A percentile compares a stretch with the other conserved stretches of the same genome.
phyloP scores from a whole-genome alignment of 1,140 invertebrate genomes.

The Listronotus bonariensis region DNA sequence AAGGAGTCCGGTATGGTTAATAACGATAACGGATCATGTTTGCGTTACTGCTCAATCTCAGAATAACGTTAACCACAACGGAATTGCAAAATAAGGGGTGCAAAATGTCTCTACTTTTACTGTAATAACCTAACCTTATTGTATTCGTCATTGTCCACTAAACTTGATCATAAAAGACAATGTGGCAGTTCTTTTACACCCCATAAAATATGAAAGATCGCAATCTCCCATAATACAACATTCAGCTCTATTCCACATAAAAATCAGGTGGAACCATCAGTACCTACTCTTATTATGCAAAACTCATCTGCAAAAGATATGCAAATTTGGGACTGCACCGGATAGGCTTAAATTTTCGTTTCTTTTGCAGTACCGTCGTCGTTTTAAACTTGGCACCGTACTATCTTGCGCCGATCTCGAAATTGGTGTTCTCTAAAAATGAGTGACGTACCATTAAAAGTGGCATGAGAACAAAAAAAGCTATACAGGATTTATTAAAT shows the following conservation, averaged over 20 bases:
- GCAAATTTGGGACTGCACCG: slow-evolving; percentile 28
- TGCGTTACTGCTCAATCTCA: too few species aligned
- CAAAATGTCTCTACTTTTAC: too few species aligned
- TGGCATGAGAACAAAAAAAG: too few species aligned
- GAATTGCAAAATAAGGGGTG: too few species aligned
- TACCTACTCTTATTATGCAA: slow-evolving; percentile 34
- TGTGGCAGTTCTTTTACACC: too few species aligned
- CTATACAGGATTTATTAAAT: too few species aligned
- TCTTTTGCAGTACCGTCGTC: slow-evolving; percentile 29
- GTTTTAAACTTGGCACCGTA: slow-evolving; percentile 25
- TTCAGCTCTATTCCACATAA: slow-evolving; percentile 17
- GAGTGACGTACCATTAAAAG: slow-evolving; percentile 13
- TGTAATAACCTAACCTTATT: too few species aligned
- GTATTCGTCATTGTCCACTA: too few species aligned
- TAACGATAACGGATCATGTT: too few species aligned
- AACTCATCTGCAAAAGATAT: slow-evolving; percentile 32
- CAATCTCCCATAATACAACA: slow-evolving; percentile 10
- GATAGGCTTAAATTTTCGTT: slow-evolving; percentile 33
- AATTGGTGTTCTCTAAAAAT: not conserved
- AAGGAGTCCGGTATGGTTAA: too few species aligned
- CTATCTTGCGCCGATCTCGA: slow-evolving; percentile 24
- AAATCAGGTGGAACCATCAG: slow-evolving; percentile 31
- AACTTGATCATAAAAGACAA: too few species aligned
- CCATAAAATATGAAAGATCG: slow-evolving; percentile 8
- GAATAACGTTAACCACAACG: too few species aligned